Evolutionary conservation across 2,888 invertebrate genomes (phyloP).

Genomic region (Polymixis lichenea): DNA sequence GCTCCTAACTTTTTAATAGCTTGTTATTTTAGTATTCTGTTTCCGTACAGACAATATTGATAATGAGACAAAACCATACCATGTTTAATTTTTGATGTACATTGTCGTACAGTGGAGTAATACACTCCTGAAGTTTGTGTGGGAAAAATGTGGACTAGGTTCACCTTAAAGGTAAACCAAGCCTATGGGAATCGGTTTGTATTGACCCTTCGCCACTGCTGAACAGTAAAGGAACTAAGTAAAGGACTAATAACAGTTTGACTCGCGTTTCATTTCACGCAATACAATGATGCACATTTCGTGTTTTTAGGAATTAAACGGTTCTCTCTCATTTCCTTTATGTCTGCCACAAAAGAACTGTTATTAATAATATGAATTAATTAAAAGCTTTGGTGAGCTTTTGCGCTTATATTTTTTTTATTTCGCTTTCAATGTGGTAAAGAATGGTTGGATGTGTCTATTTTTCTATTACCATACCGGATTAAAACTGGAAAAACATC

Average conservation of each 20-base stretch:
- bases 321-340: slow-evolving; percentile 59
- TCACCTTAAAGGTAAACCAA: no score
- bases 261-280: slow-evolving; percentile 36
- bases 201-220: no score
- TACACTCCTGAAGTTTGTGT: no score
- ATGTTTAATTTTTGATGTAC: no score
- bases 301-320: slow-evolving; percentile 53
- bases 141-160: no score
- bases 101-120: no score
- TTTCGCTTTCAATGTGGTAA: slow-evolving; percentile 61
- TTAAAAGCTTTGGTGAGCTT: slow-evolving; percentile 63
- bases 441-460: slow-evolving; percentile 64
- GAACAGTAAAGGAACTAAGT: no score
- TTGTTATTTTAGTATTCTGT: no score
- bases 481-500: slow-evolving; percentile 76
- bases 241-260: slow-evolving; percentile 48
- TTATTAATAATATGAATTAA: slow-evolving; percentile 66
- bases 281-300: slow-evolving; percentile 63
- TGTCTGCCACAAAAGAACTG: slow-evolving; percentile 58
- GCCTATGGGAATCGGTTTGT: no score
- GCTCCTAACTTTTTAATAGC: no score
- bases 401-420: slow-evolving; percentile 51
- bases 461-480: slow-evolving; percentile 72
- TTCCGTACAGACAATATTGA: no score
- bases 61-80: no score